Evolutionary conservation across 2,113 vertebrate genomes (phyloP).

Genomic region (Aptenodytes forsteri): DNA sequence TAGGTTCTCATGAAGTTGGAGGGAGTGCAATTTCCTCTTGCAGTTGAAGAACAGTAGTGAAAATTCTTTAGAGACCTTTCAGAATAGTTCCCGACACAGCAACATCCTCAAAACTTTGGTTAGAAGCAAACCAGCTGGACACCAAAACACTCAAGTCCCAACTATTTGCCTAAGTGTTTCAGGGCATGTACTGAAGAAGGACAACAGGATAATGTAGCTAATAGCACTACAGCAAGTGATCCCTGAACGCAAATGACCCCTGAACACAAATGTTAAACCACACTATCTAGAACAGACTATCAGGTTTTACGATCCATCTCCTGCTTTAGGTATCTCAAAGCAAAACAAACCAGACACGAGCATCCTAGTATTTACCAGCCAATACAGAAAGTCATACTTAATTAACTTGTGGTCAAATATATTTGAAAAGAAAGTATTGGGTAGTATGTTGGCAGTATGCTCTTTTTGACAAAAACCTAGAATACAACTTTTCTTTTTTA

Average conservation of each 20-base stretch:
- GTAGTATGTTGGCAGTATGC: fast-evolving
- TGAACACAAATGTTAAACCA: not conserved
- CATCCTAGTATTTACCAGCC: not conserved
- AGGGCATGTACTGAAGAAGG: not conserved
- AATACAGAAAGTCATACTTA: not conserved
- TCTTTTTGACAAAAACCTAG: not conserved
- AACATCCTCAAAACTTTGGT: not conserved
- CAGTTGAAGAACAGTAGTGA: slow-evolving; percentile 30
- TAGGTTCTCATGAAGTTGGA: slow-evolving; percentile 38
- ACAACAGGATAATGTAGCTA: not conserved
- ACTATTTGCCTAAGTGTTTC: not conserved
- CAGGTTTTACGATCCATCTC: not conserved
- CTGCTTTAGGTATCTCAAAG: not conserved
- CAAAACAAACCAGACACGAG: not conserved
- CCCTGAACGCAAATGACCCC: not conserved
- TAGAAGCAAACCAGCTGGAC: not conserved
- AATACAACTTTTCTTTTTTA: not conserved
- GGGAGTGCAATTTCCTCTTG: slow-evolving; percentile 28
- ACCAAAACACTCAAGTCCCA: not conserved
- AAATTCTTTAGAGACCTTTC: slow-evolving; percentile 31
- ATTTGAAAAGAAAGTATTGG: not conserved
- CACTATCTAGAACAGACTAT: not conserved
- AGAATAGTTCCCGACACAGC: not conserved
- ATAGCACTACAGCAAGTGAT: not conserved
- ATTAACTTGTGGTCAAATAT: not conserved